phyloP scores from a whole-genome alignment of 2,797 vertebrate species.

The Pristis pectinata region DNA sequence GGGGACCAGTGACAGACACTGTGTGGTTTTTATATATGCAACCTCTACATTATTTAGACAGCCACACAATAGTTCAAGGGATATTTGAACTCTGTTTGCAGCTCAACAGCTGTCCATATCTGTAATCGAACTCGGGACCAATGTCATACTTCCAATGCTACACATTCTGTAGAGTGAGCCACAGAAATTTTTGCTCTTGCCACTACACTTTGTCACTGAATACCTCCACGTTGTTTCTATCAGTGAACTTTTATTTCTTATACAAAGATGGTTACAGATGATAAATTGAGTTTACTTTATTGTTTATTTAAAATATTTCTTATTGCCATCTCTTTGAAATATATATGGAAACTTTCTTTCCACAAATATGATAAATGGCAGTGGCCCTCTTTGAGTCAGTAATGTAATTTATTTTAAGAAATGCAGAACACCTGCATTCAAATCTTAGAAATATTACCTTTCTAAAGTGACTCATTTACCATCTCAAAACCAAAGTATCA shows the following conservation, averaged over 20 bases:
- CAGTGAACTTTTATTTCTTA: neutral
- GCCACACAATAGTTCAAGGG: conserved; percentile 12
- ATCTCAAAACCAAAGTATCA: neutral
- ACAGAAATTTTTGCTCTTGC: neutral
- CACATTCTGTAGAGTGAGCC: neutral
- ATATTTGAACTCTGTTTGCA: neutral
- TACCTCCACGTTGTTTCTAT: neutral
- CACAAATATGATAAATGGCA: neutral
- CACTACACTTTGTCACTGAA: neutral
- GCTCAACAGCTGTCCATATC: neutral
- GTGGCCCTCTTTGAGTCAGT: neutral
- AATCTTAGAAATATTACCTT: neutral
- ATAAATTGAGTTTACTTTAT: neutral
- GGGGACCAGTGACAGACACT: neutral
- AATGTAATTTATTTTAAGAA: neutral
- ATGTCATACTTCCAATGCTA: neutral
- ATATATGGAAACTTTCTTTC: neutral
- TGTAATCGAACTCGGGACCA: neutral
- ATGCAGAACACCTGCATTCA: neutral
- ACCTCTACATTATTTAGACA: conserved; percentile 5
- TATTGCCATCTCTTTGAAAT: neutral
- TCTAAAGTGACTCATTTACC: neutral
- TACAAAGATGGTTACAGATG: neutral
- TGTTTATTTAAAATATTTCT: neutral
- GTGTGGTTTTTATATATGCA: neutral